Percentiles rank a stretch among this genome's conserved stretches.
Evolutionary conservation across 1,140 invertebrate species (phyloP).

Genomic region (Probaryconus sp.): DNA sequence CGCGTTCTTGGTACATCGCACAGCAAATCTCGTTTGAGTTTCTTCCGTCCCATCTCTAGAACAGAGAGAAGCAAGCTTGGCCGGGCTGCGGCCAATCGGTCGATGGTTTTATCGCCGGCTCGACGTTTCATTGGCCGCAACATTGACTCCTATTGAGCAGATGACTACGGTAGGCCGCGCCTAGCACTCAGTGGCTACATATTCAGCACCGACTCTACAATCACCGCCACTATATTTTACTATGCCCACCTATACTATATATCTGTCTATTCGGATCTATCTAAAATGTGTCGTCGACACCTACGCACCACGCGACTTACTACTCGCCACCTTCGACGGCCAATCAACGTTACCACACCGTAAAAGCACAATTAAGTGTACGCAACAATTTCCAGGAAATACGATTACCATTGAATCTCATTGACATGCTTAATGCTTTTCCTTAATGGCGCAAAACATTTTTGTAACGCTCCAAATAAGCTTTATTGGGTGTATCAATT

Average conservation of each 20-base stretch:
- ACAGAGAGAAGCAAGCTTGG: slow-evolving; percentile 63
- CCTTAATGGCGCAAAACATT: too few relatives aligned
- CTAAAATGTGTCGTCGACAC: slow-evolving; percentile 51
- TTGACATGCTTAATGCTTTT: too few relatives aligned
- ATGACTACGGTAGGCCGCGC: slow-evolving; percentile 72
- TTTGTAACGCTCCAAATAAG: too few relatives aligned
- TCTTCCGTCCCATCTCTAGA: slow-evolving; percentile 60
- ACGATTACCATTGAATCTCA: too few relatives aligned
- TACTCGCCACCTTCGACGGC: slow-evolving; percentile 41
- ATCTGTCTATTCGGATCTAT: slow-evolving; percentile 46
- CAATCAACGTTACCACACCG: slow-evolving; percentile 46
- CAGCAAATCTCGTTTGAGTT: slow-evolving; percentile 53
- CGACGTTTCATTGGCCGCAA: slow-evolving; percentile 68
- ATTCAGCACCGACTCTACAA: slow-evolving; percentile 26
- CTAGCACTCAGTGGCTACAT: slow-evolving; percentile 58
- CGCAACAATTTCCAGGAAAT: too few relatives aligned
- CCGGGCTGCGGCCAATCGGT: slow-evolving; percentile 70
- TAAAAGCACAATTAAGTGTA: too few relatives aligned
- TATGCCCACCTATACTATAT: slow-evolving; percentile 26
- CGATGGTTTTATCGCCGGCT: slow-evolving; percentile 68
- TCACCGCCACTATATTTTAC: slow-evolving; percentile 41
- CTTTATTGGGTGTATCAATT: too few relatives aligned
- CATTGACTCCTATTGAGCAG: slow-evolving; percentile 75
- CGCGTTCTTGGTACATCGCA: slow-evolving; percentile 65
- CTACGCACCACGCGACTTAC: slow-evolving; percentile 48